Conservation (phyloP, 2,888 invertebrate genomes). For the Dexiosoma caninum region DNA sequence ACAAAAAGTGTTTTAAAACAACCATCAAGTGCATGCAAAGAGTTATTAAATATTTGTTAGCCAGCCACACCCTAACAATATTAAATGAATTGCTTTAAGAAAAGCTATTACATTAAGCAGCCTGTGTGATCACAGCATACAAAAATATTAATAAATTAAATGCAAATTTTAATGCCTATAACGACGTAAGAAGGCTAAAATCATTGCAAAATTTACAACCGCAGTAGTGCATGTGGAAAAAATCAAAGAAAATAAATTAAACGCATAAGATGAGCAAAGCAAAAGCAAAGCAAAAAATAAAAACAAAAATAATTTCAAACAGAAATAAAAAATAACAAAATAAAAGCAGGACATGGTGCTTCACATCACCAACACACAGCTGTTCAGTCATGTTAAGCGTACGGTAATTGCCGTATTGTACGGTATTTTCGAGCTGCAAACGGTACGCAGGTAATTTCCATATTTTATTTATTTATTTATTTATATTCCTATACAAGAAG, state of each 20-base stretch:
- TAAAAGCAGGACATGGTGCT: conserved; percentile 24
- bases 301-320: conserved; percentile 4
- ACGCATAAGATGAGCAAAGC: not conserved
- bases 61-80: conserved; percentile 63
- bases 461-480: too few relatives aligned
- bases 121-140: not conserved
- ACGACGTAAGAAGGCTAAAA: not conserved
- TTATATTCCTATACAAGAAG: too few relatives aligned
- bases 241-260: conserved; percentile 1
- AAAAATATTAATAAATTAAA: not conserved
- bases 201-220: not conserved
- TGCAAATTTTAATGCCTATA: too few relatives aligned
- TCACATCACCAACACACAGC: not conserved
- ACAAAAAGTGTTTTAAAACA: too few relatives aligned
- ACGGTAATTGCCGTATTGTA: too few relatives aligned
- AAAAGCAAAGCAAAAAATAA: not conserved
- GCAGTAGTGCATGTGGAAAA: not conserved
- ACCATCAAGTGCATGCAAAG: not conserved
- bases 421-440: too few relatives aligned
- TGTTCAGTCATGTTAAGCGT: too few relatives aligned
- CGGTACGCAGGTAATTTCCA: too few relatives aligned
- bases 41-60: conserved; percentile 25
- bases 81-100: conserved; percentile 24
- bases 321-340: conserved; percentile 18
- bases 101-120: conserved; percentile 3